A percentile compares a stretch with the other conserved stretches of the same genome.
These are phyloP conservation scores for Mystacornis crossleyi DNA, from an alignment of 2,113 vertebrate genomes.

Conservation along the genomic window DNA sequence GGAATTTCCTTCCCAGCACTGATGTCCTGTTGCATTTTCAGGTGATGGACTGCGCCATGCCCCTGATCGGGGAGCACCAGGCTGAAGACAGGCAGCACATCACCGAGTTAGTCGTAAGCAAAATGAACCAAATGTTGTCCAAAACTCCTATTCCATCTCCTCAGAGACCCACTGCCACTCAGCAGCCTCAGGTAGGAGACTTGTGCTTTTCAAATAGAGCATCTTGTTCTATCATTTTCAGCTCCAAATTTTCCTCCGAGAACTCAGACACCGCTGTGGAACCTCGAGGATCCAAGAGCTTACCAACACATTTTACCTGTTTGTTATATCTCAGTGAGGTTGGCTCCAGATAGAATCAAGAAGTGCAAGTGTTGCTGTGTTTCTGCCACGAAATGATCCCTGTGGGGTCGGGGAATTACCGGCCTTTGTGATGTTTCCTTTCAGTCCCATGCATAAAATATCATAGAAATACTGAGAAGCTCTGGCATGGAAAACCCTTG, in stretches of 20 bases:
- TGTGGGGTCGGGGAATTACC: neutral
- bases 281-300: neutral
- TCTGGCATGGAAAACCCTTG: neutral
- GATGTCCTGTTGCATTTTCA: slow-evolving; percentile 34
- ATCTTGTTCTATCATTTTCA: neutral
- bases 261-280: neutral
- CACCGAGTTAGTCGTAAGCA: slow-evolving; percentile 88
- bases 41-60: slow-evolving; percentile 97
- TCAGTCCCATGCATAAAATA: neutral
- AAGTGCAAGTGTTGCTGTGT: neutral
- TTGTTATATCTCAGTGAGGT: neutral
- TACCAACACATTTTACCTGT: neutral
- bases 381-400: neutral
- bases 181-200: slow-evolving; percentile 90
- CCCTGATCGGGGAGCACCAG: slow-evolving; percentile 95
- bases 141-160: slow-evolving; percentile 85
- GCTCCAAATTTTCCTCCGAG: neutral
- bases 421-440: neutral
- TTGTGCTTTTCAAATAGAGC: neutral
- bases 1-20: neutral
- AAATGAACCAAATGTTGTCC: slow-evolving; percentile 88
- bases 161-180: slow-evolving; percentile 86
- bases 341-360: neutral
- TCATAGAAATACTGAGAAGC: neutral
- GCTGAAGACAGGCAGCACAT: slow-evolving; percentile 93